A percentile compares a stretch with the other conserved stretches of the same genome.
phyloP scores from a whole-genome alignment of 2,113 vertebrate species.

The Syngnathus scovelli region DNA sequence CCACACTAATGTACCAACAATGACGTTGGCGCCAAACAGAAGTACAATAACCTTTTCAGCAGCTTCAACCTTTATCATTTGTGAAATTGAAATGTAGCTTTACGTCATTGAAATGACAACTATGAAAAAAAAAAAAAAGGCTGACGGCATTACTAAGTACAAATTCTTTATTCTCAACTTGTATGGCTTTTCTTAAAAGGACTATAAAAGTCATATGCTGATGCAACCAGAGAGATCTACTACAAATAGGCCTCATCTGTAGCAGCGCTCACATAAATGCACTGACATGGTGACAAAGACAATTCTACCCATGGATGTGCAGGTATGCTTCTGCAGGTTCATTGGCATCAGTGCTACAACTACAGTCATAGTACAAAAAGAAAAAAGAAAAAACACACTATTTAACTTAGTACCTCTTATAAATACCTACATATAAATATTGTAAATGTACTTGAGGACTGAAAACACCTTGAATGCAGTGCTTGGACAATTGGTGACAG shows the following conservation, averaged over 20 bases:
- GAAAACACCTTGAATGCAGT: conserved; percentile 73
- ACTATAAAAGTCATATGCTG: conserved; percentile 63
- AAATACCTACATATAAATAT: conserved; percentile 84
- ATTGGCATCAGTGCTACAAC: conserved; percentile 52
- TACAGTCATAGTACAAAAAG: conserved; percentile 39
- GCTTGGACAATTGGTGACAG: conserved; percentile 67
- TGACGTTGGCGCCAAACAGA: background rate
- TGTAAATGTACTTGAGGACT: conserved; percentile 73
- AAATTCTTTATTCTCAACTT: conserved; percentile 66
- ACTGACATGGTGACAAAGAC: conserved; percentile 21
- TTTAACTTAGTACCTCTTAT: conserved; percentile 70
- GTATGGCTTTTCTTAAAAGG: conserved; percentile 66
- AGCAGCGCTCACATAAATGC: conserved; percentile 29
- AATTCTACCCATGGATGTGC: conserved; percentile 27
- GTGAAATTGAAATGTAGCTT: background rate
- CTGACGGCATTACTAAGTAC: conserved; percentile 39
- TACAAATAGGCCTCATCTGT: conserved; percentile 37
- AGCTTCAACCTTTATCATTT: background rate
- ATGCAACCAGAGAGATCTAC: conserved; percentile 35
- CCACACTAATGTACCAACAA: background rate
- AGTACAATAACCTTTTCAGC: background rate
- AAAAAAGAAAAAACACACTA: conserved; percentile 6
- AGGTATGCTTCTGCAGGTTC: conserved; percentile 34
- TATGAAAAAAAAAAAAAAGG: background rate
- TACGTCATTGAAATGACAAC: background rate